phyloP scores from a whole-genome alignment of 2,888 invertebrate genomes.

The Sepioteuthis lessoniana region DNA sequence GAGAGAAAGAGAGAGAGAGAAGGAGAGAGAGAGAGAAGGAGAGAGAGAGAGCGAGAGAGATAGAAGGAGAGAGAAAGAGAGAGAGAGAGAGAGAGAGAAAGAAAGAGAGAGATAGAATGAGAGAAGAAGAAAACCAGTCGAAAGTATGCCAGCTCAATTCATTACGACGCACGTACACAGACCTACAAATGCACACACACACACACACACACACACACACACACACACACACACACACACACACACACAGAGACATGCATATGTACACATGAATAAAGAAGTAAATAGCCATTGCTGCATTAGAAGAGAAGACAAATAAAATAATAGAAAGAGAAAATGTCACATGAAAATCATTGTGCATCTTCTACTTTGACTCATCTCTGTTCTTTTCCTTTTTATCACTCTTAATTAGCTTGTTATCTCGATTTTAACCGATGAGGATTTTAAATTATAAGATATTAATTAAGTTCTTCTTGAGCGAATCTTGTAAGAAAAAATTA shows the following conservation, averaged over 20 bases:
- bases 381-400: neutral
- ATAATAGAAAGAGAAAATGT: neutral
- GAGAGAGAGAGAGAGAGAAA: too few species aligned
- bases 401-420: slow-evolving; percentile 23
- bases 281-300: neutral
- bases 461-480: slow-evolving; percentile 9
- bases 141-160: too few species aligned
- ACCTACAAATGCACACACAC: neutral
- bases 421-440: neutral
- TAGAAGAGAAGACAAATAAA: neutral
- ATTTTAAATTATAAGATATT: slow-evolving; percentile 33
- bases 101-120: too few species aligned
- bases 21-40: too few species aligned
- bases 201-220: neutral
- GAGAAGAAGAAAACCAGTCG: too few species aligned
- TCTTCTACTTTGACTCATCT: neutral
- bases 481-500: neutral
- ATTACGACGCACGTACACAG: too few species aligned
- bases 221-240: neutral
- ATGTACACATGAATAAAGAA: neutral
- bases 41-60: too few species aligned
- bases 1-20: too few species aligned
- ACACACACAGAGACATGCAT: neutral
- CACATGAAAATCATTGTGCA: neutral
- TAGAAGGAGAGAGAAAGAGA: too few species aligned